These are phyloP conservation scores for Aurelia sp. DNA, from an alignment of 30 jellyfish, hydroid and myxozoan genomes.

Conservation along the genomic window DNA sequence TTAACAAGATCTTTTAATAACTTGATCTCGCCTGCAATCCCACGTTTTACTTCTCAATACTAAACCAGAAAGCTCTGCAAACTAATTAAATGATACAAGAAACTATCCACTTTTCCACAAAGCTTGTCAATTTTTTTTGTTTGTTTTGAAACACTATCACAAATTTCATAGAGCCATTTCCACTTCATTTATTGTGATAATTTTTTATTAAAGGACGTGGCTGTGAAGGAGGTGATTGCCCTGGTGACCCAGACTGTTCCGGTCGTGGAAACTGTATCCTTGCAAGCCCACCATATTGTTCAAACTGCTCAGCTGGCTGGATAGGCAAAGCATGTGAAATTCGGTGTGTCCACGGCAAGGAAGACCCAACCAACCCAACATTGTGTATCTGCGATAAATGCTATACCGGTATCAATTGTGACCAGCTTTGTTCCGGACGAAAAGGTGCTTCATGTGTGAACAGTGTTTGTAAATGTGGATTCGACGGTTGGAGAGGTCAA, in stretches of 20 bases:
- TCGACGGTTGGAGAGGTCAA: slow-evolving; percentile 81
- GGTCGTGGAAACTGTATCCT: slow-evolving; percentile 72
- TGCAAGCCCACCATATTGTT: slow-evolving; percentile 73
- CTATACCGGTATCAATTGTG: slow-evolving; percentile 66
- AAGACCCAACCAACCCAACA: slow-evolving; percentile 49
- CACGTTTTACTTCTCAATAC: no score
- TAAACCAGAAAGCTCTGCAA: no score
- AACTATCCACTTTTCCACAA: no score
- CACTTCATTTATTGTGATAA: background rate
- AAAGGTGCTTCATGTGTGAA: slow-evolving; percentile 63
- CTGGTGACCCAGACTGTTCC: slow-evolving; percentile 80
- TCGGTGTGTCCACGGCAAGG: slow-evolving; percentile 63
- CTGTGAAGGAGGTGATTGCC: slow-evolving; percentile 77
- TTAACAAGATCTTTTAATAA: background rate
- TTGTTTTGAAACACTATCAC: background rate
- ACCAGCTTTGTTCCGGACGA: slow-evolving; percentile 54
- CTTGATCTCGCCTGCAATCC: no score
- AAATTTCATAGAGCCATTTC: background rate
- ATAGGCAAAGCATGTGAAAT: slow-evolving; percentile 77
- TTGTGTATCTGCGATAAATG: slow-evolving; percentile 63
- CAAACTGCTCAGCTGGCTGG: slow-evolving; percentile 67
- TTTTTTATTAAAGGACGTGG: slow-evolving; percentile 40
- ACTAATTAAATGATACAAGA: no score
- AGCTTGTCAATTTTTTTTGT: background rate
- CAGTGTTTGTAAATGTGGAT: slow-evolving; percentile 62